Base-by-base conservation (phyloP, 2,113 vertebrate genomes). In the Nothocercus nigrocapillus region DNA sequence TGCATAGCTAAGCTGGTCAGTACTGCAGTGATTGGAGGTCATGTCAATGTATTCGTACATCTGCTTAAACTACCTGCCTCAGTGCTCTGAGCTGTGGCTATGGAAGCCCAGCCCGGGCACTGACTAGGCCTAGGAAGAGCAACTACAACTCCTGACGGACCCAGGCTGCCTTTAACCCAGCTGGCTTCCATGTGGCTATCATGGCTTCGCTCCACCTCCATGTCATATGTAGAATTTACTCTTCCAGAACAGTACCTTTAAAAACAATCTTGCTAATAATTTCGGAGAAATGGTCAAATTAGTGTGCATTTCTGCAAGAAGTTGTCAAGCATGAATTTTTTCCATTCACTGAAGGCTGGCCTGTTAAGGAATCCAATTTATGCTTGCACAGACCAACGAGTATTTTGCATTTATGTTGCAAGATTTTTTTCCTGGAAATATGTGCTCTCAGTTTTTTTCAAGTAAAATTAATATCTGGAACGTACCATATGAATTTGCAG, bases 191-290 rank as follows among this genome's bases (percentile, higher is more conserved):
- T 32, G 14, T 7, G 0, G 44, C 14, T 45, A 2, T 32, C 51
- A 75, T 28, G 38, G 18, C 72, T 47, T 5, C 44, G 62, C 0
- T 22, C 64, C 87, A 24, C 66, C 44, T 44, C 25, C n/a, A n/a
- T 82, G 86, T 84, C 81, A 2, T 20, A 10, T 9, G 25, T 32
- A 53, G 75, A 24, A n/a, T 63, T 87, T 73, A 69, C 53, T 86
- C 62, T 93, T 90, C 70, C 91, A 63, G 82, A 94, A 82, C 47
- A 24, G n/a, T 85, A 40, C 87, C 18, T 89, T 63, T 79, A 54
- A 73, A 76, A 82, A 72, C 30, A 85, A 54, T 85, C 4, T 0
- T 36, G 28, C 75, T 87, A 54, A 62, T 94, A n/a, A 85, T 82
- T 79, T 74, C 77, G 66, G 58, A 64, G 59, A 85, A 89, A 82